A percentile compares a stretch with the other conserved stretches of the same genome.
Evolutionary conservation across 1,140 invertebrate genomes (phyloP).

Genomic region (Orchestia grillus): DNA sequence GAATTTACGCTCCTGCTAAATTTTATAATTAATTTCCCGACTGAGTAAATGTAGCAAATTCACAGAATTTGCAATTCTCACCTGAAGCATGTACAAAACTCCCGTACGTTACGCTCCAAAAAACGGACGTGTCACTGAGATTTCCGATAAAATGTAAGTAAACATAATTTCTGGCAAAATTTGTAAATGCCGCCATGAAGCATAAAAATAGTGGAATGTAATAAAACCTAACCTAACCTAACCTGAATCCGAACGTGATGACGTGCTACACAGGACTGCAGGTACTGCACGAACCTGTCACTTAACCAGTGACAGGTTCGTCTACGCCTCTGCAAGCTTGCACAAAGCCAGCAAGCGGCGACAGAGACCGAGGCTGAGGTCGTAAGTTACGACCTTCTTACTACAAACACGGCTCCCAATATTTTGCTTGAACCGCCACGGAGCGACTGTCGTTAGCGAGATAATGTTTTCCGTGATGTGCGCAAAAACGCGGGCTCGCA

Average conservation of each 20-base stretch:
- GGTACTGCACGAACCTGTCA: no score
- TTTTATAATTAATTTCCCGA: background rate
- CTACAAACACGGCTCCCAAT: constrained; percentile 13
- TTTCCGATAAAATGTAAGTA: background rate
- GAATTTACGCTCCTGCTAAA: background rate
- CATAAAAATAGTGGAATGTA: background rate
- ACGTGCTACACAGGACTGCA: background rate
- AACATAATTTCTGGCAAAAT: background rate
- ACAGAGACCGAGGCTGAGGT: background rate
- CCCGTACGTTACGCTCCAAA: background rate
- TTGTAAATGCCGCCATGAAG: background rate
- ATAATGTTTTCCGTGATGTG: constrained; percentile 30
- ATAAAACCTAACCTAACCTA: background rate
- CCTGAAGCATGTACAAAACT: background rate
- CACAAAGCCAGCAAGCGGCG: background rate
- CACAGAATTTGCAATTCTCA: background rate
- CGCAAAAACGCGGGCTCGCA: background rate
- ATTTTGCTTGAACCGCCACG: constrained; percentile 37
- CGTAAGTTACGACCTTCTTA: constrained; percentile 22
- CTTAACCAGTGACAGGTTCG: no score
- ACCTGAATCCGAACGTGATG: background rate
- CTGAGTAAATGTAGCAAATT: background rate
- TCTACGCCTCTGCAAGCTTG: background rate
- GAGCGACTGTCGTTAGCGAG: constrained; percentile 20
- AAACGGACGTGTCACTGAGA: background rate